Percentiles rank a stretch among this genome's conserved stretches.
phyloP scores from a whole-genome alignment of 2,797 vertebrate species.

The Linurgus olivaceus region DNA sequence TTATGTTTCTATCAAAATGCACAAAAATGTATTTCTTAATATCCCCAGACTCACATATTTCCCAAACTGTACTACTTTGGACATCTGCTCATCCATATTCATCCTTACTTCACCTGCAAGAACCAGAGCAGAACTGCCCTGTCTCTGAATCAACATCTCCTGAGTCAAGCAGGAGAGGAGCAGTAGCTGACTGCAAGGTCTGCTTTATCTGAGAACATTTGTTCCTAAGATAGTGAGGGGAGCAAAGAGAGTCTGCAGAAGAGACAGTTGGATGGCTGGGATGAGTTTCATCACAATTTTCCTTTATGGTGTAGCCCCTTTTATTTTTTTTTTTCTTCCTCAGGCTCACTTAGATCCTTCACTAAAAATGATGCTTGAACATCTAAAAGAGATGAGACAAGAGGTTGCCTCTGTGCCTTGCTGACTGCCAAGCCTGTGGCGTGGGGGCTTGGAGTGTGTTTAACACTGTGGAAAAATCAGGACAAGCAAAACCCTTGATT shows the following conservation, averaged over 20 bases:
- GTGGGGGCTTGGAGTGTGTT: neutral
- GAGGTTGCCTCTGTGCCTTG: neutral
- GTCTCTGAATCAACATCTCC: neutral
- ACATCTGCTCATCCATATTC: constrained; percentile 38
- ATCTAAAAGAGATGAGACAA: neutral
- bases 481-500: neutral
- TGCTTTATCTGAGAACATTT: neutral
- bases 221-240: neutral
- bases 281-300: neutral
- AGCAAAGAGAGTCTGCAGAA: neutral
- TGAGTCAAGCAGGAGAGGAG: neutral
- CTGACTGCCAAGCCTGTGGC: neutral
- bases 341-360: neutral
- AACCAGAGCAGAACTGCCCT: neutral
- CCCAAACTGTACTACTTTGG: neutral
- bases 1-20: constrained; percentile 11
- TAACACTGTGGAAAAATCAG: neutral
- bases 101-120: constrained; percentile 14
- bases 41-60: constrained; percentile 27
- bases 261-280: neutral
- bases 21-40: constrained; percentile 43
- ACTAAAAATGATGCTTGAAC: neutral
- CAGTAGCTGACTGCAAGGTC: neutral
- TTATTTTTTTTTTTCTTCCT: neutral
- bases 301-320: neutral